Base-by-base conservation (phyloP, 2,888 invertebrate genomes). In the Amphipyra tragopoginis region DNA sequence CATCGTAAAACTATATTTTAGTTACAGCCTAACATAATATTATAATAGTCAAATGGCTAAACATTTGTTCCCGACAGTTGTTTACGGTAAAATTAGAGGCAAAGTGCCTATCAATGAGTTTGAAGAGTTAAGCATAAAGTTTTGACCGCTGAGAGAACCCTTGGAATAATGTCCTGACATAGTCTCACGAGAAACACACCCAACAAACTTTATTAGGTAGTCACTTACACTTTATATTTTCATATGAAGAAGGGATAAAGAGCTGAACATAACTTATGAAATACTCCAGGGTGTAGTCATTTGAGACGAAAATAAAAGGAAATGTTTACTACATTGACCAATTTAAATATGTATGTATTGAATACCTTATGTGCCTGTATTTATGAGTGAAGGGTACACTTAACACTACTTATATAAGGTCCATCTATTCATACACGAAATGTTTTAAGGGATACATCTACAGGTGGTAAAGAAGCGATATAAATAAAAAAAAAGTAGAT, bases 111-210 rank as follows among this genome's bases (percentile, higher is more conserved):
- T 86, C 86, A 85, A 87, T 88, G 84, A 85, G 82, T 87, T 87
- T 86, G 82, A 85, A 86, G 83, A 88, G 86, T 83, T 83, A 83
- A 85, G 80, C 79, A 78, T 79, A 78, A 87, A 90, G 84, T 89
- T 89, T 79, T 64, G 80, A 79, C 88, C 85, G 76, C 58, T 67
- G 89, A 87, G 89, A 86, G 69, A 83, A 84, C 86, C 88, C 80
- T 80, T 72, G 71, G 78, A 82, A 82, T 85, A 86, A 81, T 82
- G 79, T 82, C 83, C 82, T 83, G 78, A 83, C 85, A 82, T 80
- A 79, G 82, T 75, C 87, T 80, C 83, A 45, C 58, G 85, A 81
- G 86, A 63, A 61, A 79, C 80, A 82, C 72, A 75, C 68, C 71
- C 79, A 61, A 71, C 76, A 75, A 84, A 85, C 75, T 85, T 85